Conservation (phyloP, 2,888 invertebrate genomes). For the Priocnemis perturbator region DNA sequence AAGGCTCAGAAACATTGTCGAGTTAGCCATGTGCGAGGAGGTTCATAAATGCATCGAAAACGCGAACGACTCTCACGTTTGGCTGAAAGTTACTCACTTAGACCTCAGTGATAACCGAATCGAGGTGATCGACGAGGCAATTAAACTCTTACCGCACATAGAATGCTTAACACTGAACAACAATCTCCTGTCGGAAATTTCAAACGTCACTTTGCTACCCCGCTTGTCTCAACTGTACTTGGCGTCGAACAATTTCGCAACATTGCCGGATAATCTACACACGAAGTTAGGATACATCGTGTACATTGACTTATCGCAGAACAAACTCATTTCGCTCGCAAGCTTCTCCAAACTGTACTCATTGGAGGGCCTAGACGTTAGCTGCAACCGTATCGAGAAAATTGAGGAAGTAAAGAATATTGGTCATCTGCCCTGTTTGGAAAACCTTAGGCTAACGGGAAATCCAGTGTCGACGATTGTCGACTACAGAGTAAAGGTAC, state of each 20-base stretch:
- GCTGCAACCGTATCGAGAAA: constrained; percentile 88
- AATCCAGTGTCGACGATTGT: constrained; percentile 91
- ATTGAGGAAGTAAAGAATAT: constrained; percentile 89
- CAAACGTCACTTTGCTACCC: constrained; percentile 87
- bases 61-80: constrained; percentile 78
- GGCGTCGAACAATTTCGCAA: constrained; percentile 85
- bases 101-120: constrained; percentile 89
- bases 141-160: constrained; percentile 85
- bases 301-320: constrained; percentile 90
- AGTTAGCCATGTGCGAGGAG: constrained; percentile 90
- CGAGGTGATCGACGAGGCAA: constrained; percentile 86
- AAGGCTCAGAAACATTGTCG: constrained; percentile 82
- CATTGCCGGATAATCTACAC: constrained; percentile 85
- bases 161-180: constrained; percentile 85
- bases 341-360: constrained; percentile 91
- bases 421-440: constrained; percentile 89
- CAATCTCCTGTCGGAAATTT: constrained; percentile 85
- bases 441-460: constrained; percentile 89
- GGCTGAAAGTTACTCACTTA: constrained; percentile 83
- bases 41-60: constrained; percentile 82
- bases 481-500: constrained; percentile 93
- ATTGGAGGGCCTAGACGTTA: constrained; percentile 89
- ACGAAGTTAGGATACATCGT: constrained; percentile 91
- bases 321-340: constrained; percentile 83
- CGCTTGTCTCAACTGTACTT: constrained; percentile 86